These are phyloP conservation scores for Eulithis prunata DNA, from an alignment of 2,888 invertebrate genomes.

Conservation along the genomic window DNA sequence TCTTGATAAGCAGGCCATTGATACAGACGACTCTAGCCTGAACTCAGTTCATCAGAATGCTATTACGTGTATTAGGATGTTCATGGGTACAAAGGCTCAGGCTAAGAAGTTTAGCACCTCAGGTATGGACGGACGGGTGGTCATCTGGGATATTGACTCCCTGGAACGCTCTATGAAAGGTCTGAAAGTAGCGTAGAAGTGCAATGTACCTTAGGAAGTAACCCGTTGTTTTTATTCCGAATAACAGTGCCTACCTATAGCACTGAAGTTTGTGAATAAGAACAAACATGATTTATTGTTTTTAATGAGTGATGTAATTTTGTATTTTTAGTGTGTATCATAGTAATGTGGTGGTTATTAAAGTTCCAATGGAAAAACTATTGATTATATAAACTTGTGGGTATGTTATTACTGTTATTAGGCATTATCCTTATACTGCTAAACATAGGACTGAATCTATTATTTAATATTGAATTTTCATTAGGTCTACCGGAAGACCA, in stretches of 20 bases:
- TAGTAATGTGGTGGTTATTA: no score
- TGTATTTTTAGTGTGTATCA: no score
- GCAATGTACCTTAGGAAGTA: neutral
- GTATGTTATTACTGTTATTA: no score
- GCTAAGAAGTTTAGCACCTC: slow-evolving; percentile 95
- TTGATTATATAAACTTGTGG: no score
- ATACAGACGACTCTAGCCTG: slow-evolving; percentile 92
- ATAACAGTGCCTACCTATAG: neutral
- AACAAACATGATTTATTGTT: no score
- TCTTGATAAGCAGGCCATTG: slow-evolving; percentile 95
- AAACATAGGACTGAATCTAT: no score
- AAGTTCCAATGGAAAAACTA: no score
- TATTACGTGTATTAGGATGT: slow-evolving; percentile 92
- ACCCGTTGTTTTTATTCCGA: neutral
- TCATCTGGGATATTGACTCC: slow-evolving; percentile 95
- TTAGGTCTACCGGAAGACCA: no score
- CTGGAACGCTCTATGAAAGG: slow-evolving; percentile 88
- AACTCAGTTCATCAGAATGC: slow-evolving; percentile 99
- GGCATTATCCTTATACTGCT: no score
- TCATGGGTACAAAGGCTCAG: slow-evolving; percentile 89
- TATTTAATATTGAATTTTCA: no score
- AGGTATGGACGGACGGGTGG: slow-evolving; percentile 97
- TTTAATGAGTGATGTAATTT: no score
- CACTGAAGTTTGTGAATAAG: no score
- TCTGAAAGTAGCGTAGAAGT: slow-evolving; percentile 81